These are phyloP conservation scores for Amphiura filiformis DNA, from an alignment of 35 echinoderm and acorn worm species.

Conservation along the genomic window DNA sequence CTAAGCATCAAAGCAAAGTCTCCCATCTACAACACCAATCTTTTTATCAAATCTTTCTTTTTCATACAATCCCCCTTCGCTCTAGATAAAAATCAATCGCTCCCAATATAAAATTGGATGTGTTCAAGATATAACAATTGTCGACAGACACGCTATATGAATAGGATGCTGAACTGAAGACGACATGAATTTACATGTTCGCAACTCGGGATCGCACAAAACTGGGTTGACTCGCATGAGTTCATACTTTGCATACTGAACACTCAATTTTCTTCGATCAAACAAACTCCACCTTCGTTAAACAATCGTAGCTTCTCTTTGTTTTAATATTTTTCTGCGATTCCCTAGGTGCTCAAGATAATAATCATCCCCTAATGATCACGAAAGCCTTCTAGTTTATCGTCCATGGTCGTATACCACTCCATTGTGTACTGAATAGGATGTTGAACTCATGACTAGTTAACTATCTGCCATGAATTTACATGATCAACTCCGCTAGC, in stretches of 20 bases:
- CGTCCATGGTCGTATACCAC: too few species aligned
- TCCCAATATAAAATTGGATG: too few species aligned
- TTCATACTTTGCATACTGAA: not conserved
- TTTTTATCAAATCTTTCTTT: too few species aligned
- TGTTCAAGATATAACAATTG: not conserved
- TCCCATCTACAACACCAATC: too few species aligned
- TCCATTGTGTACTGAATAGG: not conserved
- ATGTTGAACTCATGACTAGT: not conserved
- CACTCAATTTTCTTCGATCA: not conserved
- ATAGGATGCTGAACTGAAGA: not conserved
- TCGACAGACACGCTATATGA: not conserved
- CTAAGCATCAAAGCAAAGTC: too few species aligned
- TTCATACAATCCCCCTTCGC: too few species aligned
- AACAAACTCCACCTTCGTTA: not conserved
- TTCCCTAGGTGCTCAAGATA: not conserved
- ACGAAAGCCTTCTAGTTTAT: too few species aligned
- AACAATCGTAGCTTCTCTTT: not conserved
- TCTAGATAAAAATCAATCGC: too few species aligned
- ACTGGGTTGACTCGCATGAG: not conserved
- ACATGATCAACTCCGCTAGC: not conserved
- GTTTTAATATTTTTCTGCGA: not conserved
- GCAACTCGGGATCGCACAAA: not conserved
- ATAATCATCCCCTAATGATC: not conserved
- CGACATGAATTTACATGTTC: not conserved
- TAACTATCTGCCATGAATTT: not conserved